Percentiles rank a stretch among this genome's conserved stretches.
Evolutionary conservation across 2,113 vertebrate species (phyloP).

Genomic region (Piaya cayana): DNA sequence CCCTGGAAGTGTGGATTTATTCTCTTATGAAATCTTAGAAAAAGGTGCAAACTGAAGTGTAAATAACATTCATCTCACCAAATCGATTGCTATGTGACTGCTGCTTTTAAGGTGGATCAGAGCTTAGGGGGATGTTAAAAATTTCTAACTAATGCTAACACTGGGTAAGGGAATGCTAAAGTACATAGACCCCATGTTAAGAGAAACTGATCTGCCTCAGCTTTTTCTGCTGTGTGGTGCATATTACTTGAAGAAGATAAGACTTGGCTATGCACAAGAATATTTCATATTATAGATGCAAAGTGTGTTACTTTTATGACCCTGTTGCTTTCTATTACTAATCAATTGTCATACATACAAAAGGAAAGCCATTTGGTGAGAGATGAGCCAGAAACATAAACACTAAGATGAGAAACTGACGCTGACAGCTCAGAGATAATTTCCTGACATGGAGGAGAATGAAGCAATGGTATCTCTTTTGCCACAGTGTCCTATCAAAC

Average conservation of each 20-base stretch:
- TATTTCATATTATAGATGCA: slow-evolving; percentile 8
- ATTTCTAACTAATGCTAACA: background rate
- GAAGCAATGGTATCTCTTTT: slow-evolving; percentile 37
- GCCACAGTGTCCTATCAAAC: slow-evolving; percentile 20
- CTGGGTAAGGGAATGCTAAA: background rate
- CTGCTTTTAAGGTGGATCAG: slow-evolving; percentile 68
- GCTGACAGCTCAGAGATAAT: slow-evolving; percentile 47
- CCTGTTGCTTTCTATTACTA: slow-evolving; percentile 34
- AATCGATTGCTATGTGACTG: slow-evolving; percentile 60
- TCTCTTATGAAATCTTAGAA: slow-evolving; percentile 75
- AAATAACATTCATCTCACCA: slow-evolving; percentile 82
- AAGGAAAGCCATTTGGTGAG: slow-evolving; percentile 45
- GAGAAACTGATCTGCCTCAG: background rate
- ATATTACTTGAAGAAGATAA: slow-evolving; percentile 19
- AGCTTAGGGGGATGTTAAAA: slow-evolving; percentile 12
- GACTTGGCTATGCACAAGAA: background rate
- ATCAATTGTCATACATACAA: slow-evolving; percentile 48
- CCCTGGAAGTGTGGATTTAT: slow-evolving; percentile 81
- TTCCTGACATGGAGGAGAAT: slow-evolving; percentile 41
- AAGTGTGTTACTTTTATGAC: slow-evolving; percentile 30
- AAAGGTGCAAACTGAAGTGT: slow-evolving; percentile 83
- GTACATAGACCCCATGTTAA: background rate
- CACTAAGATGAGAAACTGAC: background rate
- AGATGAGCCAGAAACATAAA: slow-evolving; percentile 42
- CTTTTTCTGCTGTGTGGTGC: background rate